Evolutionary conservation across 2,113 vertebrate genomes (phyloP).

Genomic region (Oryzias melastigma): DNA sequence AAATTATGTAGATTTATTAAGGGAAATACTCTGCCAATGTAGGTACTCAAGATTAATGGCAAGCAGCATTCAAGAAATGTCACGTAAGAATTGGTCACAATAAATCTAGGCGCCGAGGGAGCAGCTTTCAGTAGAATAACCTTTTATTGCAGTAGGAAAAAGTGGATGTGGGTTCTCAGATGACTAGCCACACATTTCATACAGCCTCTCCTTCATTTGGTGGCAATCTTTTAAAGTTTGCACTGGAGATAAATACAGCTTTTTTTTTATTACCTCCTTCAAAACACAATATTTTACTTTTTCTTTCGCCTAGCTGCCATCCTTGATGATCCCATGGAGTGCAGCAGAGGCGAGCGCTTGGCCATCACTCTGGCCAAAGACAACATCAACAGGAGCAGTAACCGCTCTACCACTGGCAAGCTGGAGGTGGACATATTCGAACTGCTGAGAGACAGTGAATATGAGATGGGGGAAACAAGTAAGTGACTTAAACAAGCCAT

Average conservation of each 20-base stretch:
- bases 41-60: constrained; percentile 36
- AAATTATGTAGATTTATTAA: constrained; percentile 36
- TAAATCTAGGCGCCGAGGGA: constrained; percentile 27
- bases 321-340: constrained; percentile 99
- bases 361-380: constrained; percentile 98
- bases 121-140: constrained; percentile 25
- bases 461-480: constrained; percentile 98
- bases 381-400: constrained; percentile 90
- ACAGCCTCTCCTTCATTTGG: neutral
- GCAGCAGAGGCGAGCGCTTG: constrained; percentile 94
- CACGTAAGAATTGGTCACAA: constrained; percentile 21
- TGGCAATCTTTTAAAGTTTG: constrained; percentile 7
- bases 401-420: constrained; percentile 89
- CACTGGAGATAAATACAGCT: constrained; percentile 5
- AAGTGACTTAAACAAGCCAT: constrained; percentile 44
- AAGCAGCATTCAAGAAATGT: constrained; percentile 24
- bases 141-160: constrained; percentile 12
- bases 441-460: constrained; percentile 95
- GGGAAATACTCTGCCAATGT: constrained; percentile 12
- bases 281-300: neutral
- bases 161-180: neutral
- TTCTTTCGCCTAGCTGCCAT: constrained; percentile 70
- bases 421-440: constrained; percentile 98
- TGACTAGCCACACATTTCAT: neutral
- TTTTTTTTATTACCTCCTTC: neutral